phyloP scores from a whole-genome alignment of 2,797 vertebrate species.

The Dendrocincla fuliginosa region DNA sequence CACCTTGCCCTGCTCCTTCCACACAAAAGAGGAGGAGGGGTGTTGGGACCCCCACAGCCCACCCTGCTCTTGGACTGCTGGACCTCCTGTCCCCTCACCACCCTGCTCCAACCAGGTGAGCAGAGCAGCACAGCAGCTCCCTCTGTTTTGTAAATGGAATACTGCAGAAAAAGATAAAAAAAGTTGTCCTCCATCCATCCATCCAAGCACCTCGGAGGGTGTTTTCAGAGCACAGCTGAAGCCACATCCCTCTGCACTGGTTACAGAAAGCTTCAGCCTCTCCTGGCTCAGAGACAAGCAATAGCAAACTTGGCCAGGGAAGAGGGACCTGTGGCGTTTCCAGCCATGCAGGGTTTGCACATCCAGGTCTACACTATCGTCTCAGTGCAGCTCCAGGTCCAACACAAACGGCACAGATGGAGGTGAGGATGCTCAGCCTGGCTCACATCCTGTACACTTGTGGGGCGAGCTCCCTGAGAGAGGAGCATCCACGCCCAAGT shows the following conservation, averaged over 20 bases:
- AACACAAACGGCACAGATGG: accelerated
- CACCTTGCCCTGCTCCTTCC: neutral
- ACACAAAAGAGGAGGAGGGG: neutral
- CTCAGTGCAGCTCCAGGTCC: neutral
- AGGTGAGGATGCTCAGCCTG: neutral
- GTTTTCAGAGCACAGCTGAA: accelerated
- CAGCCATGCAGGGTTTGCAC: accelerated
- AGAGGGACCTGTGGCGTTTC: neutral
- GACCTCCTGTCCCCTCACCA: neutral
- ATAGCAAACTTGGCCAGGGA: accelerated
- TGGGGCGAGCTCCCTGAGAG: neutral
- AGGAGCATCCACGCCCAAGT: neutral
- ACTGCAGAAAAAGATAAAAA: neutral
- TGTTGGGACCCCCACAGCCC: neutral
- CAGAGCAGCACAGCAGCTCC: slow-evolving; percentile 58
- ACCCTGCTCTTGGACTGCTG: neutral
- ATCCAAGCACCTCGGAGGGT: neutral
- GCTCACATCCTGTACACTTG: accelerated
- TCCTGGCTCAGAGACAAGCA: neutral
- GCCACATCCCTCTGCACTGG: neutral
- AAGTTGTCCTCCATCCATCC: neutral
- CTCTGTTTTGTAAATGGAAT: slow-evolving; percentile 46
- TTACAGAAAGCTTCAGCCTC: neutral
- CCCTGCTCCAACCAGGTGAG: neutral
- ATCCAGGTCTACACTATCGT: neutral